A percentile compares a stretch with the other conserved stretches of the same genome.
These are phyloP conservation scores for Stomorhina lunata DNA, from an alignment of 2,888 invertebrate genomes.

Conservation along the genomic window DNA sequence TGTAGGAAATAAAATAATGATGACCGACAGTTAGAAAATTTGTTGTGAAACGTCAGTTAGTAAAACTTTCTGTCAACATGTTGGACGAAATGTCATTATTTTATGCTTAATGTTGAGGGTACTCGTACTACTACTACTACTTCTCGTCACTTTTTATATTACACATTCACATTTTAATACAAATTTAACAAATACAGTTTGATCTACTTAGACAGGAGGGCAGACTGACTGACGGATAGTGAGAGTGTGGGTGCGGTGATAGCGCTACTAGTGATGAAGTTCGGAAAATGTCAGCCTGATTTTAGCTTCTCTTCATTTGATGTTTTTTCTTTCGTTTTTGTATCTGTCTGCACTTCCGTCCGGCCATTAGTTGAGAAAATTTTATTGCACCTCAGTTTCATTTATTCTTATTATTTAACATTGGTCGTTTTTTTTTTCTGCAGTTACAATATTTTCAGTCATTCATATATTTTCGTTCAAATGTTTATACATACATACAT, in stretches of 20 bases:
- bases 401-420: conserved; percentile 60
- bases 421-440: conserved; percentile 5
- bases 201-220: no score
- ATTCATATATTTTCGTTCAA: conserved; percentile 29
- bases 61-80: conserved; percentile 64
- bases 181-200: conserved; percentile 13
- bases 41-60: conserved; percentile 64
- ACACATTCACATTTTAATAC: neutral
- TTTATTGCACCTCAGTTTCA: conserved; percentile 76
- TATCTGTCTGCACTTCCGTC: conserved; percentile 60
- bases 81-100: conserved; percentile 65
- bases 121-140: no score
- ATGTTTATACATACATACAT: no score
- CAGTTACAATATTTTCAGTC: neutral
- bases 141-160: no score
- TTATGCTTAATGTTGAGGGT: conserved; percentile 51
- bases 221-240: conserved; percentile 8
- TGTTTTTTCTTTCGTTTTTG: conserved; percentile 18
- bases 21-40: conserved; percentile 65
- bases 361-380: conserved; percentile 71
- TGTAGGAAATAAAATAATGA: conserved; percentile 58
- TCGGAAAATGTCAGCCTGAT: conserved; percentile 38
- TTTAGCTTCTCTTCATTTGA: conserved; percentile 1
- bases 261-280: neutral
- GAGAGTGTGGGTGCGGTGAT: neutral